Evolutionary conservation across 2,113 vertebrate species (phyloP).

Genomic region (Diphyllodes magnificus): DNA sequence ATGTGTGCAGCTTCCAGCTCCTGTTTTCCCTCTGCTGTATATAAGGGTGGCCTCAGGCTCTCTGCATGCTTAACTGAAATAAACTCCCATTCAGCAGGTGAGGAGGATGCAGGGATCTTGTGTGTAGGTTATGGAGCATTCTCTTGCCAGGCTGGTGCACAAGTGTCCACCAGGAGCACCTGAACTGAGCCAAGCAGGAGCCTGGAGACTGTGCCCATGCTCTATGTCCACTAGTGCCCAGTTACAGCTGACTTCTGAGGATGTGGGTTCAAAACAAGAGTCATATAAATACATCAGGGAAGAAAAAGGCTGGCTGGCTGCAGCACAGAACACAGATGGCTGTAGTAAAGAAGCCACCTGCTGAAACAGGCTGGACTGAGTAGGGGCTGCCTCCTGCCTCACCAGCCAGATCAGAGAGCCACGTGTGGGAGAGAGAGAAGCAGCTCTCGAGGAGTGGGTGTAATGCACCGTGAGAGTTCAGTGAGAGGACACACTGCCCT

Average conservation of each 20-base stretch:
- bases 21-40: neutral
- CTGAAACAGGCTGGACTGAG: neutral
- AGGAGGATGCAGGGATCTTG: neutral
- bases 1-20: neutral
- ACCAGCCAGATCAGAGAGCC: neutral
- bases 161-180: neutral
- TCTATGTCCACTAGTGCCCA: neutral
- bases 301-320: neutral
- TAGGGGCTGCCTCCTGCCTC: neutral
- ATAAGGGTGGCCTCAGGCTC: neutral
- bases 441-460: neutral
- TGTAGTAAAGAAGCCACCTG: conserved; percentile 12
- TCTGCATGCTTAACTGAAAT: neutral
- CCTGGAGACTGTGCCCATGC: neutral
- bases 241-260: neutral
- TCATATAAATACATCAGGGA: neutral
- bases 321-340: neutral
- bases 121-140: neutral
- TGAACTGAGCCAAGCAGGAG: neutral
- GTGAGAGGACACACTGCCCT: neutral
- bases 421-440: neutral
- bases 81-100: neutral
- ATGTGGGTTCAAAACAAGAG: neutral
- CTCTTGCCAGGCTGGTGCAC: neutral
- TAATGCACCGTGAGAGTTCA: neutral